Percentiles rank a stretch among this genome's conserved stretches.
Conservation (phyloP, 2,888 invertebrate genomes). For the Tetranychus piercei region DNA sequence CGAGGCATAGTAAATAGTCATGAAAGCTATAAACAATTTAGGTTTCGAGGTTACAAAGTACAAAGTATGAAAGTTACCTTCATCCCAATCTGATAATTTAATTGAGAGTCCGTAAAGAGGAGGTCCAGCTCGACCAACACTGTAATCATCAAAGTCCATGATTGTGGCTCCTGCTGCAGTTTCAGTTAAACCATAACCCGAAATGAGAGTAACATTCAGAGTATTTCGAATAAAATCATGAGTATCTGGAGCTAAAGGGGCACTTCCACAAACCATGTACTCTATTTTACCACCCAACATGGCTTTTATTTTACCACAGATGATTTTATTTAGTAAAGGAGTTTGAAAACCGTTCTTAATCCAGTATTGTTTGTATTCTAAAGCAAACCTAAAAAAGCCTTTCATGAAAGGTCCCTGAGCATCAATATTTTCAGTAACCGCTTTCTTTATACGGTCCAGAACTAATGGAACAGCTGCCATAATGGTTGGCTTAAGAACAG, state of each 20-base stretch:
- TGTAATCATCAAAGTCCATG: conserved; percentile 41
- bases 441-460: conserved; percentile 44
- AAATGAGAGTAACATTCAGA: conserved; percentile 68
- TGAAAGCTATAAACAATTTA: neutral
- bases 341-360: conserved; percentile 42
- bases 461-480: conserved; percentile 84
- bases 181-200: conserved; percentile 93
- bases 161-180: conserved; percentile 67
- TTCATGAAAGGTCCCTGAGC: conserved; percentile 55
- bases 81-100: conserved; percentile 74
- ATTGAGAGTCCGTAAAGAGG: conserved; percentile 68
- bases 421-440: conserved; percentile 74
- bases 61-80: conserved; percentile 38
- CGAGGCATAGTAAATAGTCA: neutral
- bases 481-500: conserved; percentile 71
- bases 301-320: conserved; percentile 46
- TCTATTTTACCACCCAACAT: conserved; percentile 75
- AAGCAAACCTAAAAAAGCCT: conserved; percentile 79
- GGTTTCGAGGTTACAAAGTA: conserved; percentile 2
- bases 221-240: conserved; percentile 81
- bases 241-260: conserved; percentile 83
- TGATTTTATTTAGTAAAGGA: conserved; percentile 37
- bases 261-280: conserved; percentile 77
- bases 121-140: conserved; percentile 67
- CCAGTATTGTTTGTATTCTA: conserved; percentile 76